Conservation (phyloP, 2,113 vertebrate species). For the Craseonycteris thonglongyai region DNA sequence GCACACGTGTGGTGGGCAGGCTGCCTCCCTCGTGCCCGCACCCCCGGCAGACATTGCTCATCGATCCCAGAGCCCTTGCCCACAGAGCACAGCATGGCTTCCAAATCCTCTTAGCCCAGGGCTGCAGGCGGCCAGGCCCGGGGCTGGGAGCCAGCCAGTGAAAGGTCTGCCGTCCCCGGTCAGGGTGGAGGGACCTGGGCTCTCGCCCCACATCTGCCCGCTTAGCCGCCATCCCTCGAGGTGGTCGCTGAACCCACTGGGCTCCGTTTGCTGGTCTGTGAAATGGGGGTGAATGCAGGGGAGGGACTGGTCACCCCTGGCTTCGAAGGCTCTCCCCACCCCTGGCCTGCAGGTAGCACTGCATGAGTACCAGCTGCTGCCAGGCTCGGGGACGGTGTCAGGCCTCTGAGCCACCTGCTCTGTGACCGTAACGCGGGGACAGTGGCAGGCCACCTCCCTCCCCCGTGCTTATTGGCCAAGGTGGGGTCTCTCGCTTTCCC, state of each 20-base stretch:
- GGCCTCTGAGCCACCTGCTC: background rate
- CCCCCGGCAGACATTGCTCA: background rate
- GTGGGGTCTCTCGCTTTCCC: background rate
- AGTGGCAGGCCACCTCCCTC: slow-evolving; percentile 10
- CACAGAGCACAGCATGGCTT: background rate
- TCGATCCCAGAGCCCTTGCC: background rate
- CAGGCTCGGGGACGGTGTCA: background rate
- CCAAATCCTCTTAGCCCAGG: background rate
- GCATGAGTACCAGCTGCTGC: background rate
- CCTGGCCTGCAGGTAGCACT: background rate
- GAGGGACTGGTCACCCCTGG: background rate
- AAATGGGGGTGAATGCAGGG: background rate
- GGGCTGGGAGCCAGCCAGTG: background rate
- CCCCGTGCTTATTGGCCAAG: slow-evolving; percentile 34
- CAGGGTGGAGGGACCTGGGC: background rate
- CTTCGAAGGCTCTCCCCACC: fast-evolving
- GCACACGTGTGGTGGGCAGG: background rate
- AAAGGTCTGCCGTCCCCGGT: background rate
- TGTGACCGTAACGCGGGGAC: background rate
- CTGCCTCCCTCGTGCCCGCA: fast-evolving
- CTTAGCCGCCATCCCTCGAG: fast-evolving
- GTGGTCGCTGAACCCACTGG: background rate
- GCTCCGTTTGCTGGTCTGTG: background rate
- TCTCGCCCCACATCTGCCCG: background rate
- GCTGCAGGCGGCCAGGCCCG: background rate